phyloP scores from a whole-genome alignment of 2,113 vertebrate species.

The Chaetura pelagica region DNA sequence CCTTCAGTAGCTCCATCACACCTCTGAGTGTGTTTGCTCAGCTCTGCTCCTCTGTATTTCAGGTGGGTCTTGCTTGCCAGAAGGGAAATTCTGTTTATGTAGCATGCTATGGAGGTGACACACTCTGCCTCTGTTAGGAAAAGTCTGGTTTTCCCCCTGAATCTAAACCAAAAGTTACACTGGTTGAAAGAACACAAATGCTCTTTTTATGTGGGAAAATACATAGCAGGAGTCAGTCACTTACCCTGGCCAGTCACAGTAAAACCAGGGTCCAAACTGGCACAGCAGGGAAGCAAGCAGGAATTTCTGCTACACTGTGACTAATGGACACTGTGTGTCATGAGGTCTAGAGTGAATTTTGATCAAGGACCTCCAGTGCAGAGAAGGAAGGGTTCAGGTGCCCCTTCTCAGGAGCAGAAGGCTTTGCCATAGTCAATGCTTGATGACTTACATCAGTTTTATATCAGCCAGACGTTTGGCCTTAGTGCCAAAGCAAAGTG shows the following conservation, averaged over 20 bases:
- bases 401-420: neutral
- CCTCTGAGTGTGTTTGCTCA: neutral
- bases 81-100: conserved; percentile 50
- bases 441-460: neutral
- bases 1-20: conserved; percentile 16
- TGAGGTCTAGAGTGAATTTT: neutral
- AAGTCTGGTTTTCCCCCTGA: conserved; percentile 44
- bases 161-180: conserved; percentile 42
- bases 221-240: neutral
- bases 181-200: neutral
- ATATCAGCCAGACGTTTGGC: neutral
- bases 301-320: neutral
- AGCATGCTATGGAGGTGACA: conserved; percentile 47
- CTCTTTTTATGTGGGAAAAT: conserved; percentile 4
- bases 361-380: neutral
- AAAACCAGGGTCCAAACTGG: neutral
- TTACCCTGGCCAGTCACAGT: neutral
- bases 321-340: neutral
- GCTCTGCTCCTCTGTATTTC: neutral
- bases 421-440: neutral
- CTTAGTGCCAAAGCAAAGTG: neutral
- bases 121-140: conserved; percentile 25
- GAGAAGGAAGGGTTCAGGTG: neutral
- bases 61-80: conserved; percentile 37
- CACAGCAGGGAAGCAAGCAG: neutral